Conservation (phyloP, 1,140 invertebrate species). For the Phenacoccus solenopsis region DNA sequence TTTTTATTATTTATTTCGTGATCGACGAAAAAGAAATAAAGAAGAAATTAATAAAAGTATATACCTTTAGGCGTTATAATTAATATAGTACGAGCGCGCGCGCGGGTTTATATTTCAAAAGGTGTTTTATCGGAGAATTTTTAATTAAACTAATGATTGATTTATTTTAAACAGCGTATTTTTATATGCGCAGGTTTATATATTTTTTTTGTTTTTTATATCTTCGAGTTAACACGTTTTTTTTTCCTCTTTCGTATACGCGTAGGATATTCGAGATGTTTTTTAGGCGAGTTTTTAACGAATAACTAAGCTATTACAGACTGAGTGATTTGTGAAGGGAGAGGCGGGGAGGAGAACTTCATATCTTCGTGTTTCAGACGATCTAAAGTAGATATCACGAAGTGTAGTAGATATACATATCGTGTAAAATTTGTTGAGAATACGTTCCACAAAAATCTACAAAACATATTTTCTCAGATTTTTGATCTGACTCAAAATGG, state of each 20-base stretch:
- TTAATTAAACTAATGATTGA: slow-evolving; percentile 16
- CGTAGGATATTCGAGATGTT: not conserved
- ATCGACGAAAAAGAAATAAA: slow-evolving; percentile 10
- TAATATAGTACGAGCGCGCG: not conserved
- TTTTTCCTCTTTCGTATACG: not conserved
- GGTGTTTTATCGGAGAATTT: slow-evolving; percentile 16
- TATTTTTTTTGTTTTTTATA: not conserved
- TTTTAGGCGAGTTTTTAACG: too few species aligned
- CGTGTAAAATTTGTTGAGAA: too few species aligned
- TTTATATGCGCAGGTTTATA: not conserved
- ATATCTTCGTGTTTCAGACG: too few species aligned
- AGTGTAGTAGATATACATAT: too few species aligned
- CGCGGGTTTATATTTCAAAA: slow-evolving; percentile 7
- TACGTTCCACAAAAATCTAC: too few species aligned
- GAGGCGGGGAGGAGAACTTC: too few species aligned
- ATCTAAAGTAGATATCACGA: too few species aligned
- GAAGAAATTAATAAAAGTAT: slow-evolving; percentile 9
- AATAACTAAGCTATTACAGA: too few species aligned
- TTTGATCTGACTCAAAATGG: too few species aligned
- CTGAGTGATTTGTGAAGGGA: too few species aligned
- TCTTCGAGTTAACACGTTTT: not conserved
- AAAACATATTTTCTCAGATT: too few species aligned
- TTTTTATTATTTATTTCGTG: slow-evolving; percentile 17
- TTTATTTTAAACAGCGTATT: slow-evolving; percentile 17
- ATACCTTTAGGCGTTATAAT: slow-evolving; percentile 13